Conservation (phyloP, 2,113 vertebrate genomes). For the Phaethornis superciliosus region DNA sequence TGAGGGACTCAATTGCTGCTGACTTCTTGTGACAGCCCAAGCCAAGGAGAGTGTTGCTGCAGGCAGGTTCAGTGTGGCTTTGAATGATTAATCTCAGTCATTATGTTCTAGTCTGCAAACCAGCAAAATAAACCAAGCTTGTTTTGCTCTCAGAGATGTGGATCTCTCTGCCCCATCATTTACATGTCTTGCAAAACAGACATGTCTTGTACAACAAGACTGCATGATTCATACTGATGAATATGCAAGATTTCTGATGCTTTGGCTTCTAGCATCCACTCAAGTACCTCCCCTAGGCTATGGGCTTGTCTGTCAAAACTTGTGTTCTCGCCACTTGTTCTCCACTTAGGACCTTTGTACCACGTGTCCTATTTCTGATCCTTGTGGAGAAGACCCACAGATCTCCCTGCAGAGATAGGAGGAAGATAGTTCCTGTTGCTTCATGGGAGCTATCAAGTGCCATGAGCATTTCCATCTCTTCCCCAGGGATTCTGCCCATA, state of each 20-base stretch:
- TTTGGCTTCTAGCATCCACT: not conserved
- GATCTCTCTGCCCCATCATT: not conserved
- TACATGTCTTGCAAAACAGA: slow-evolving; percentile 9
- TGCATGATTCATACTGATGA: slow-evolving; percentile 41
- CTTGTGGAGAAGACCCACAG: not conserved
- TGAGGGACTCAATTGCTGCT: not conserved
- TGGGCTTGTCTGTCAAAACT: not conserved
- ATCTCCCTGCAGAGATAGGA: not conserved
- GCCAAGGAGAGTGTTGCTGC: not conserved
- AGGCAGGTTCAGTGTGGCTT: not conserved
- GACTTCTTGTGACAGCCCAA: slow-evolving; percentile 21
- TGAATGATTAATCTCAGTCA: slow-evolving; percentile 19
- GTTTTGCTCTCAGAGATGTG: not conserved
- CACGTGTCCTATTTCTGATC: not conserved
- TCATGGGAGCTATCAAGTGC: not conserved
- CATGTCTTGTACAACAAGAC: slow-evolving; percentile 4
- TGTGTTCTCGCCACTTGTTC: not conserved
- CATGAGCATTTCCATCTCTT: not conserved
- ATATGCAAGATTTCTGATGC: not conserved
- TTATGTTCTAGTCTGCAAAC: slow-evolving; percentile 5
- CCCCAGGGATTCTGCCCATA: not conserved
- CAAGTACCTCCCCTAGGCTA: not conserved
- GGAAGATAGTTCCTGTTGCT: not conserved
- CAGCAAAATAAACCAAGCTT: slow-evolving; percentile 14
- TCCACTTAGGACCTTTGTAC: not conserved